Conservation (phyloP, 2,113 vertebrate species). For the Eira barbara region DNA sequence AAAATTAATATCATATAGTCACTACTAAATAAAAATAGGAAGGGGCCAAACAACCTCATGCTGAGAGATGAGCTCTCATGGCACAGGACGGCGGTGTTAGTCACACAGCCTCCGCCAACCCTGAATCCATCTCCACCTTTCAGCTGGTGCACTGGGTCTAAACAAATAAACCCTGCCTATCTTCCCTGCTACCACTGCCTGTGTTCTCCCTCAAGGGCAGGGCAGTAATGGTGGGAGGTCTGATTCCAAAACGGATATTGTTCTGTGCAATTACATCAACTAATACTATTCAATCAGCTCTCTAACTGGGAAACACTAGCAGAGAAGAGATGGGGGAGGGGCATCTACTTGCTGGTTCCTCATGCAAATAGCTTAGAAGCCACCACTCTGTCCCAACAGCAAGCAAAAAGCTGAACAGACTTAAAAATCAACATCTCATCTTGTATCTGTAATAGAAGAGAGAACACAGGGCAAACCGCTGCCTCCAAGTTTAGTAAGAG, state of each 20-base stretch:
- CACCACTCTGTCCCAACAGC: background rate
- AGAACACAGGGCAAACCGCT: background rate
- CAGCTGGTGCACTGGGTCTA: background rate
- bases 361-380: background rate
- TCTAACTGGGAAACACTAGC: background rate
- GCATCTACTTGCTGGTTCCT: background rate
- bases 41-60: background rate
- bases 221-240: background rate
- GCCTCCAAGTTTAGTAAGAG: background rate
- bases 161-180: background rate
- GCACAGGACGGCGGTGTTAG: background rate
- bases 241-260: background rate
- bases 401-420: background rate
- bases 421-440: background rate
- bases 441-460: background rate
- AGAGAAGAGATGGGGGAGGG: background rate
- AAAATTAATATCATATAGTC: background rate
- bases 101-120: background rate
- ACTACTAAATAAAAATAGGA: constrained; percentile 17
- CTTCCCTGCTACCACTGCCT: background rate
- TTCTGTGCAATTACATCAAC: background rate
- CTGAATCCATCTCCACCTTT: background rate
- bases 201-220: background rate
- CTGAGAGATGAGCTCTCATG: background rate
- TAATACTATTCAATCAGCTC: background rate